These are phyloP conservation scores for Nomada ferruginata DNA, from an alignment of 2,888 invertebrate genomes.

Conservation along the genomic window DNA sequence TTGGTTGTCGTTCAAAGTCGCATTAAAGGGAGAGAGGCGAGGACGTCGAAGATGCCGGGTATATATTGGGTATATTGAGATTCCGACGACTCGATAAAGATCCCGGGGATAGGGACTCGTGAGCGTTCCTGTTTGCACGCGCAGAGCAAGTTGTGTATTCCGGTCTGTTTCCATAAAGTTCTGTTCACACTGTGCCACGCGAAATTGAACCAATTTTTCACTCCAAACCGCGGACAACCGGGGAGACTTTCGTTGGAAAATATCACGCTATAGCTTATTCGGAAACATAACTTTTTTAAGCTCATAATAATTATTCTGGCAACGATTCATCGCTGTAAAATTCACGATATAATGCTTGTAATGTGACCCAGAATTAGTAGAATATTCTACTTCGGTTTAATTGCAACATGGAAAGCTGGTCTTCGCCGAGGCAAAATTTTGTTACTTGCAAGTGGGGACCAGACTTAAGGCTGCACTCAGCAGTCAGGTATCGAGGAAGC, in stretches of 20 bases:
- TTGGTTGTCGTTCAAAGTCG: constrained; percentile 47
- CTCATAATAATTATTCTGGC: too few relatives aligned
- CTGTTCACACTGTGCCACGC: neutral
- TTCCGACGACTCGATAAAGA: constrained; percentile 49
- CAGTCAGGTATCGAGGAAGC: constrained; percentile 12
- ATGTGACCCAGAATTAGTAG: neutral
- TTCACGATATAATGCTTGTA: too few relatives aligned
- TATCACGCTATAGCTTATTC: too few relatives aligned
- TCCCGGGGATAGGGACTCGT: constrained; percentile 17
- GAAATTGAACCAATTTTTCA: neutral
- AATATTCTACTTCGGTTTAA: too few relatives aligned
- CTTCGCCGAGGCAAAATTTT: constrained; percentile 15
- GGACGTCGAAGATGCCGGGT: neutral
- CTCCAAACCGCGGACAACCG: neutral
- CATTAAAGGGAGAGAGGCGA: constrained; percentile 27
- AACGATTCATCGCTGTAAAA: too few relatives aligned
- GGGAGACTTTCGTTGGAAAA: neutral
- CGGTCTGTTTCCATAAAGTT: constrained; percentile 9
- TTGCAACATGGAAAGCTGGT: neutral
- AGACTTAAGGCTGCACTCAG: constrained; percentile 10
- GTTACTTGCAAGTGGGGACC: constrained; percentile 20
- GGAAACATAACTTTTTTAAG: neutral
- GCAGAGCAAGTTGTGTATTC: constrained; percentile 17
- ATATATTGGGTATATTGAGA: constrained; percentile 45
- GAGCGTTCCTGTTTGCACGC: constrained; percentile 20